Evolutionary conservation across 2,888 invertebrate species (phyloP), one percentile per base, ranked within the genome.

Genomic region (Tipula confusa): DNA sequence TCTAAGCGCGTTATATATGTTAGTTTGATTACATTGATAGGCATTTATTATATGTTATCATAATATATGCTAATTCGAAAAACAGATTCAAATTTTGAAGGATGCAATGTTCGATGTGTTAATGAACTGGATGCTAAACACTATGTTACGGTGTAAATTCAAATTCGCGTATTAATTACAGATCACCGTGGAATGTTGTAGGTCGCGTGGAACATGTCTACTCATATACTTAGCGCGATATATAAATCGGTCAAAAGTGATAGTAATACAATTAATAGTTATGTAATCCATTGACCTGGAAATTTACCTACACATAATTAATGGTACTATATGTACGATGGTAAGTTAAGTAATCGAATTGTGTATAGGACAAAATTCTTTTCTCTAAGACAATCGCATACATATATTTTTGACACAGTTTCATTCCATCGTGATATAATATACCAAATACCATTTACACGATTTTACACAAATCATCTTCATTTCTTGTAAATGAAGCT

Each of bases 381-480:
- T 9, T 64, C 9, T 24, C 24, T 24, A 64, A 64, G n/a, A 64
- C 6, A 9, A 38, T 13, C 38, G 24, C 64, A 9, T 24, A 13
- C 64, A 6, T 6, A 15, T 43, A 15, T 15, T 43, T 64, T 64
- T 24, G 64, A 64, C 64, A 64, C 64, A 64, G 9, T 24, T 64
- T 64, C n/a, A n/a, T n/a, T 64, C 24, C 4, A 3, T 0, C 7
- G n/a, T 64, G 64, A 64, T 9, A 64, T 64, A 64, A 64, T 64
- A 64, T n/a, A 18, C n/a, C 64, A 64, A n/a, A 64, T 64, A 64
- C 5, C 24, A 24, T 64, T 64, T 64, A 64, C 24, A 9, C 4
- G n/a, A n/a, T n/a, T 64, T 64, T 64, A 64, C 18, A 64, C 64
- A 64, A 64, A 64, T 64, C 64, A 64, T 64, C 64, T 64, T 64